A percentile compares a stretch with the other conserved stretches of the same genome.
These are phyloP conservation scores for Amphiprion clarkii DNA, from an alignment of 2,797 vertebrate species.

Conservation along the genomic window DNA sequence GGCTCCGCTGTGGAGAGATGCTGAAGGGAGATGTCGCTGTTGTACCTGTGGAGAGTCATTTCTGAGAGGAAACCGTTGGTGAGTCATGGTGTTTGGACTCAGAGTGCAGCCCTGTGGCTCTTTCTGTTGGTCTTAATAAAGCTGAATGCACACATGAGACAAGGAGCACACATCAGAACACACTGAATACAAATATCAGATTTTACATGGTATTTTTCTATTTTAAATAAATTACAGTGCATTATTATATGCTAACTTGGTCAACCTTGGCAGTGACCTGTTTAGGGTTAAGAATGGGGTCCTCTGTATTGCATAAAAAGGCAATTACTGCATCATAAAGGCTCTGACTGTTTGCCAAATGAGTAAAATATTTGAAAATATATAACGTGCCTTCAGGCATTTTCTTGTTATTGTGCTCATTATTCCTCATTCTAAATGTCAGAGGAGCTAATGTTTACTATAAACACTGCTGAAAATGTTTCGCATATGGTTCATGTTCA, in stretches of 20 bases:
- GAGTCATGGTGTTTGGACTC: conserved; percentile 63
- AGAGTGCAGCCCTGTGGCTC: conserved; percentile 37
- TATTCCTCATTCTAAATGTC: background rate
- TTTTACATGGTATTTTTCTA: conserved; percentile 16
- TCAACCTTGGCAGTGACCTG: conserved; percentile 24
- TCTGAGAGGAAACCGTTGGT: conserved; percentile 36
- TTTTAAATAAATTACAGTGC: conserved; percentile 41
- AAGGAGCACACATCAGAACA: conserved; percentile 31
- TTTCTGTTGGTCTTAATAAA: conserved; percentile 52
- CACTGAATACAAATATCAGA: conserved; percentile 9
- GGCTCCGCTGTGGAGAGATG: conserved; percentile 10
- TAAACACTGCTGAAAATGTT: background rate
- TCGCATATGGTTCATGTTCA: background rate
- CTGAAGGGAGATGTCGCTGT: conserved; percentile 20
- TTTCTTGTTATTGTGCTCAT: conserved; percentile 10
- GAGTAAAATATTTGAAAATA: background rate
- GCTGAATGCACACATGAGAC: conserved; percentile 18
- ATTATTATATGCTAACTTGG: conserved; percentile 15
- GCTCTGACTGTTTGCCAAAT: background rate
- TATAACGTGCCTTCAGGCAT: background rate
- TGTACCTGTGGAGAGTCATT: conserved; percentile 27
- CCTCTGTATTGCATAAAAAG: conserved; percentile 19
- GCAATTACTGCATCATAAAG: conserved; percentile 26
- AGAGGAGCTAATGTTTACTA: background rate
- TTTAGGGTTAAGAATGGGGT: conserved; percentile 20